Percentiles rank a stretch among this genome's conserved stretches.
Conservation (phyloP, 2,113 vertebrate species). For the Vidua macroura region DNA sequence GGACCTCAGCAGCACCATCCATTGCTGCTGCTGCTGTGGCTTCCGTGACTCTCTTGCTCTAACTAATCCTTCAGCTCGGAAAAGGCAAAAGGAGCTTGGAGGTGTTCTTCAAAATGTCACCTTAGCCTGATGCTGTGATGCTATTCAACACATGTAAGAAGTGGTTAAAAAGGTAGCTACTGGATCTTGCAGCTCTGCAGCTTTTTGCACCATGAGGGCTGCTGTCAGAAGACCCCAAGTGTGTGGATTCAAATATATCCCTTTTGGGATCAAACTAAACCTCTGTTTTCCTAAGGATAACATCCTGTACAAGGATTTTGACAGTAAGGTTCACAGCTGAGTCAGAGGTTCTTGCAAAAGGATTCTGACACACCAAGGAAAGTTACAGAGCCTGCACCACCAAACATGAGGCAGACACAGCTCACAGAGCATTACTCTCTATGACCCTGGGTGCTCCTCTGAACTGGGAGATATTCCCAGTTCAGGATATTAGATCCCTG, state of each 20-base stretch:
- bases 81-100: neutral
- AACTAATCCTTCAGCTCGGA: neutral
- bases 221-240: neutral
- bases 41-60: fast-evolving
- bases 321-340: neutral
- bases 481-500: neutral
- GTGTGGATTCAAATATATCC: neutral
- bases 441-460: neutral
- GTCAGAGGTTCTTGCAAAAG: neutral
- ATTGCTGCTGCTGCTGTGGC: neutral
- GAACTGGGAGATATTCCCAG: neutral
- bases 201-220: neutral
- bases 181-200: neutral
- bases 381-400: neutral
- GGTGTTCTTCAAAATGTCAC: neutral
- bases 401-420: neutral
- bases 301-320: neutral
- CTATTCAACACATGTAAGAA: neutral
- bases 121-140: neutral
- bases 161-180: neutral
- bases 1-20: neutral
- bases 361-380: neutral
- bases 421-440: neutral
- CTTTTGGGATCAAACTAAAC: neutral
- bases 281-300: neutral